Evolutionary conservation across 1,140 invertebrate genomes (phyloP), one percentile per base, ranked within the genome.

Genomic region (Drosophila pruinosa): DNA sequence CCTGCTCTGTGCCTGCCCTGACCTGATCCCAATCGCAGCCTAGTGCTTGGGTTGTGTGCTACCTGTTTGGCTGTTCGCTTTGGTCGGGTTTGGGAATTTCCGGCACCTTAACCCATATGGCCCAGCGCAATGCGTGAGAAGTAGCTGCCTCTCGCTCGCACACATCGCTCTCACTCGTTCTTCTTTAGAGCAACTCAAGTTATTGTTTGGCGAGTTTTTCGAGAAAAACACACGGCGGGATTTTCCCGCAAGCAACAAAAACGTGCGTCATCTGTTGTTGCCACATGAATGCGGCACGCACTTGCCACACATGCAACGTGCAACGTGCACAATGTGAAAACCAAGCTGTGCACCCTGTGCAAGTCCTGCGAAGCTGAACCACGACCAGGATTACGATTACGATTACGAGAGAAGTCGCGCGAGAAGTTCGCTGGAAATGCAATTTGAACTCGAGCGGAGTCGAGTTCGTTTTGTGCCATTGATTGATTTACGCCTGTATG

Each of bases 181-280:
- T 45, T 62, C 73, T 74, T 53, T 76, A 72, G 77, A 80, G 39
- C 17, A 48, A 48, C 52, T 38, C 38, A 24, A 63, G 57, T 71
- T 69, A 69, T 72, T 68, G 68, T 67, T 28, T 47, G 15, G 38
- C 17, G 36, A 45, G 31, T 26, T 45, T 80, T 75, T 80, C 76
- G 12, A 43, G 76, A 71, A 74, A 72, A 73, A 64, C 53, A 24
- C 57, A 43, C 41, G 43, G 3, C 24, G 7, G 79, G 70, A 61
- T 62, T 78, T 78, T 83, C 39, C 59, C 34, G 57, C 22, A 3
- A 10, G 4, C 24, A 14, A 28, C 34, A 6, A 19, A 36, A 57
- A 67, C 61, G 50, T 64, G 71, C 62, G 71, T 82, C 79, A 83
- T 83, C 79, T 83, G 79, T 63, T 83, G 79, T 63, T 63, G 36